Conservation (phyloP, 1,140 invertebrate genomes). For the Holotrichia oblita region DNA sequence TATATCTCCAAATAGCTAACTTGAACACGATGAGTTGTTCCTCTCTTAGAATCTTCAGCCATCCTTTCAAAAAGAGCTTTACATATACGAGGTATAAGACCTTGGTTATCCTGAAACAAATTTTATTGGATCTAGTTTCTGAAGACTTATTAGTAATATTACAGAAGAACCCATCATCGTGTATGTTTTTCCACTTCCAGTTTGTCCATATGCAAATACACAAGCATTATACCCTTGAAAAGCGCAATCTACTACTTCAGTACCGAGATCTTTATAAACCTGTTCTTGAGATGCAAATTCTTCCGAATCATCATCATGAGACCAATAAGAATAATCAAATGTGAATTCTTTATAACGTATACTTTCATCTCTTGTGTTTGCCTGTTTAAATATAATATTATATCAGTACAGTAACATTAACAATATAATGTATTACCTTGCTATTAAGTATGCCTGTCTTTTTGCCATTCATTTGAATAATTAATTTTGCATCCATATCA, state of each 20-base stretch:
- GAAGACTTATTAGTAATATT: conserved; percentile 52
- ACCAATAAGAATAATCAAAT: conserved; percentile 95
- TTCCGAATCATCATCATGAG: conserved; percentile 73
- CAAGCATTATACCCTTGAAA: conserved; percentile 98
- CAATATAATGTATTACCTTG: conserved; percentile 68
- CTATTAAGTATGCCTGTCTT: conserved; percentile 83
- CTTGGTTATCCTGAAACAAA: conserved; percentile 74
- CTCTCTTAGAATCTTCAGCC: conserved; percentile 80
- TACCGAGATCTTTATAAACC: conserved; percentile 88
- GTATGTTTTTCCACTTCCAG: conserved; percentile 96
- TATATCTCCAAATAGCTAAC: conserved; percentile 93
- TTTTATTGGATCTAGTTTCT: not conserved
- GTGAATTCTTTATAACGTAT: conserved; percentile 85
- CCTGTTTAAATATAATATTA: conserved; percentile 49
- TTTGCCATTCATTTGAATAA: conserved; percentile 88
- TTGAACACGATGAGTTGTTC: conserved; percentile 83
- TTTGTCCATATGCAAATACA: conserved; percentile 94
- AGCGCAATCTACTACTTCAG: conserved; percentile 91
- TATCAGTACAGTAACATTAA: not conserved
- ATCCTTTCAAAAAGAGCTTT: conserved; percentile 79
- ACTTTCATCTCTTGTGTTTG: conserved; percentile 58
- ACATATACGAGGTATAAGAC: conserved; percentile 88
- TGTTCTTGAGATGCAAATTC: conserved; percentile 86
- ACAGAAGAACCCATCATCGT: conserved; percentile 96
- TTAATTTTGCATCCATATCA: conserved; percentile 83